phyloP scores from a whole-genome alignment of 2,113 vertebrate species.

The Phyllostomus discolor region DNA sequence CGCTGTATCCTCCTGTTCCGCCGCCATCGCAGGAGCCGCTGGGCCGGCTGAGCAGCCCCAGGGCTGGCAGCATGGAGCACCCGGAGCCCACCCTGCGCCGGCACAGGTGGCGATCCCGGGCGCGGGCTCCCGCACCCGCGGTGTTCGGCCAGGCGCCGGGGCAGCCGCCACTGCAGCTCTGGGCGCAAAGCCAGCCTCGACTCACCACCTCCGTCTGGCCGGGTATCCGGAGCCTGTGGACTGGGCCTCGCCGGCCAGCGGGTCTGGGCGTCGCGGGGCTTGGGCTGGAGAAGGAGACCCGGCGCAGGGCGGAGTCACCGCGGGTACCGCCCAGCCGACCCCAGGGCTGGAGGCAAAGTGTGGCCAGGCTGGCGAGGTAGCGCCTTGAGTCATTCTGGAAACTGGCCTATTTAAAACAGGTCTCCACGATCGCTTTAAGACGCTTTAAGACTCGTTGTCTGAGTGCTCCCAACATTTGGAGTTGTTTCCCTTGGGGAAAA shows the following conservation, averaged over 20 bases:
- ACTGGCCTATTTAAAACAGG: neutral
- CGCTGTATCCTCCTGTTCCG: slow-evolving; percentile 42
- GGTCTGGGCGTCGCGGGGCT: neutral
- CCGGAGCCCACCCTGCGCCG: neutral
- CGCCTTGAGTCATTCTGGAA: neutral
- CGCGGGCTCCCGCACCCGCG: neutral
- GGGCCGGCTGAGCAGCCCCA: slow-evolving; percentile 52
- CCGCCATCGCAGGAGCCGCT: slow-evolving; percentile 66
- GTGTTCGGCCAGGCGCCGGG: neutral
- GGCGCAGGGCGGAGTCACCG: neutral
- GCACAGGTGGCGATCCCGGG: neutral
- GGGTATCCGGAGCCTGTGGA: neutral
- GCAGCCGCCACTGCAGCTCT: neutral
- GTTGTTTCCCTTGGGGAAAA: neutral
- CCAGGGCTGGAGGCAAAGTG: neutral
- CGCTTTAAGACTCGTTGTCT: rapidly evolving
- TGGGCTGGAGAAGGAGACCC: rapidly evolving
- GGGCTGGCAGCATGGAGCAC: neutral
- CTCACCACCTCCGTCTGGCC: neutral
- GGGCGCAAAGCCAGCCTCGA: neutral
- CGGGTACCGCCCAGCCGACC: neutral
- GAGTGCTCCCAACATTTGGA: neutral
- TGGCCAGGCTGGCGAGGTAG: rapidly evolving
- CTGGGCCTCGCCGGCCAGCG: neutral
- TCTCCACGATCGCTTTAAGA: neutral